phyloP scores from a whole-genome alignment of 1,140 invertebrate genomes.

The Propsilocerus akamusi region DNA sequence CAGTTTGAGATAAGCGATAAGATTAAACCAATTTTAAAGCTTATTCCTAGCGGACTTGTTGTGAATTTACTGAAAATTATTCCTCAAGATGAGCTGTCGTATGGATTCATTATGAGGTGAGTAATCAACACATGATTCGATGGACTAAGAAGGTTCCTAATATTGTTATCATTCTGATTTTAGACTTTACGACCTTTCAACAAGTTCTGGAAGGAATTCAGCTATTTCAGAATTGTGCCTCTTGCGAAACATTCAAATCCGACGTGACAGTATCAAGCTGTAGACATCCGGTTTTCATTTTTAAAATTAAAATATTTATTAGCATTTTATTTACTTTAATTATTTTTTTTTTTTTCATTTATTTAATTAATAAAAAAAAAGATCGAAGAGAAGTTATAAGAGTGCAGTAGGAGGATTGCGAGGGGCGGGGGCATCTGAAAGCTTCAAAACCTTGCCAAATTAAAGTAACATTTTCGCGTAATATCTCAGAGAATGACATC shows the following conservation, averaged over 20 bases:
- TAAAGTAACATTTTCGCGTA: no score
- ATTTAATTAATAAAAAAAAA: neutral
- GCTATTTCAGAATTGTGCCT: constrained; percentile 66
- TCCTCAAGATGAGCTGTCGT: constrained; percentile 44
- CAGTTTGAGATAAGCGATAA: constrained; percentile 53
- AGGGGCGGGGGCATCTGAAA: no score
- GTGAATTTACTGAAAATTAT: constrained; percentile 61
- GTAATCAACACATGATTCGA: neutral
- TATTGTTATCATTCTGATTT: constrained; percentile 25
- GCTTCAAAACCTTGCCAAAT: no score
- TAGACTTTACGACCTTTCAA: constrained; percentile 57
- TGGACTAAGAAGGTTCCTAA: no score
- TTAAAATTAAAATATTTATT: neutral
- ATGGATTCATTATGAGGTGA: constrained; percentile 30
- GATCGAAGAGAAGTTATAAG: no score
- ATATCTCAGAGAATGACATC: no score
- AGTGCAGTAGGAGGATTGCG: no score
- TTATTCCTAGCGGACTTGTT: constrained; percentile 57
- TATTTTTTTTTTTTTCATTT: neutral
- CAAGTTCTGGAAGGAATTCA: constrained; percentile 46
- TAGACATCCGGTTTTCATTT: constrained; percentile 7
- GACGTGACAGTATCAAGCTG: constrained; percentile 21
- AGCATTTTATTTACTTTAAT: neutral
- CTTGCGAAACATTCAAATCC: constrained; percentile 54
- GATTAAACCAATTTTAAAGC: constrained; percentile 52